Percentiles rank a stretch among this genome's conserved stretches.
Evolutionary conservation across 2,888 invertebrate genomes (phyloP).

Genomic region (Lithophane ornitopus): DNA sequence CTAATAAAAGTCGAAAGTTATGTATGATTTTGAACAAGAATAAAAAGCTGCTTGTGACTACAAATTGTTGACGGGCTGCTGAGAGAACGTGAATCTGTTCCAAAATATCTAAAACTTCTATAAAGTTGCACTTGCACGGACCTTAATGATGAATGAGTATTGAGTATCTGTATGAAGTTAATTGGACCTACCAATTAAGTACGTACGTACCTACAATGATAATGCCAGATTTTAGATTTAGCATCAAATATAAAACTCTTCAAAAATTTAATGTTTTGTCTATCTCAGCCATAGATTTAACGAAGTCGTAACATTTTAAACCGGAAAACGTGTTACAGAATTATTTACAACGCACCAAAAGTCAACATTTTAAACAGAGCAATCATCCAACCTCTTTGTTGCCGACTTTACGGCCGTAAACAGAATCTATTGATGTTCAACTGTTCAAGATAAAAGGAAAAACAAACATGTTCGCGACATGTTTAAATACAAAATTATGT

Average conservation of each 20-base stretch:
- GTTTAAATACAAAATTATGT: slow-evolving; percentile 48
- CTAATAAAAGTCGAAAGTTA: slow-evolving; percentile 40
- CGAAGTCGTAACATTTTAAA: slow-evolving; percentile 20
- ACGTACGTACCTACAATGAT: background rate
- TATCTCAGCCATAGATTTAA: slow-evolving; percentile 27
- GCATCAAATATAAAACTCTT: slow-evolving; percentile 1
- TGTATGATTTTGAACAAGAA: slow-evolving; percentile 8
- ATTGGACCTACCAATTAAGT: background rate
- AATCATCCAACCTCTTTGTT: slow-evolving; percentile 61
- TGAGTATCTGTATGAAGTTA: background rate
- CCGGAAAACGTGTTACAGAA: slow-evolving; percentile 30
- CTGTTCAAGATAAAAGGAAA: slow-evolving; percentile 59
- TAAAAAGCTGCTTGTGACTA: background rate
- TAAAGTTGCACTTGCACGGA: background rate
- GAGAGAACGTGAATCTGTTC: background rate
- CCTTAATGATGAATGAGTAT: background rate
- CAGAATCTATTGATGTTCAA: slow-evolving; percentile 56
- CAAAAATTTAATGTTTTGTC: slow-evolving; percentile 1
- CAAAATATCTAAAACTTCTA: background rate
- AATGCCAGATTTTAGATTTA: background rate
- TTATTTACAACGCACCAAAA: slow-evolving; percentile 62
- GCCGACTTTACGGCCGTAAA: slow-evolving; percentile 54
- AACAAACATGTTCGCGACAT: slow-evolving; percentile 36
- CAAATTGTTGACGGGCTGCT: background rate
- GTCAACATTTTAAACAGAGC: slow-evolving; percentile 58